Evolutionary conservation across 2,888 invertebrate species (phyloP).

Genomic region (Lasioglossum zephyrum): DNA sequence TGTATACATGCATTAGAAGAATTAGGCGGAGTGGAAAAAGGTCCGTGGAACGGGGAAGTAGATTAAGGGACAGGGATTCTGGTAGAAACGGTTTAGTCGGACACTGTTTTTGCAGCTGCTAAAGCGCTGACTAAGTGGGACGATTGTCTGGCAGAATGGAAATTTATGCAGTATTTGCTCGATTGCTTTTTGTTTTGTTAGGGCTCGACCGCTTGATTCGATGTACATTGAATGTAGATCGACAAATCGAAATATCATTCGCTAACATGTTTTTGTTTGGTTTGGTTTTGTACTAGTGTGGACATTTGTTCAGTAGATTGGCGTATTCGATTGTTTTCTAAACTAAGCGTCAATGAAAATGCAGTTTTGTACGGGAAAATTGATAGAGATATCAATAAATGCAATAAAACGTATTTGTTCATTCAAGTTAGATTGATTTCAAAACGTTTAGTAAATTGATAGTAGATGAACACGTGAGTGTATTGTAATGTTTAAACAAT

Average conservation of each 20-base stretch:
- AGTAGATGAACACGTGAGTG: not conserved
- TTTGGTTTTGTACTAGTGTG: not conserved
- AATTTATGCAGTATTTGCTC: not conserved
- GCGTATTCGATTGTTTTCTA: too few species aligned
- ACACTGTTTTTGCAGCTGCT: not conserved
- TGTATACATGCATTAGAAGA: constrained; percentile 5
- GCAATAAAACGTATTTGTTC: not conserved
- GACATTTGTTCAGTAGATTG: not conserved
- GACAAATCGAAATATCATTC: not conserved
- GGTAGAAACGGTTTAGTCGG: not conserved
- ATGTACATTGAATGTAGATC: not conserved
- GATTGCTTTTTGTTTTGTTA: not conserved
- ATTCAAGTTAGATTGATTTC: not conserved
- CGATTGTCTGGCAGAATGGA: not conserved
- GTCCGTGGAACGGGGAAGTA: not conserved
- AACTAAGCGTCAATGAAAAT: not conserved
- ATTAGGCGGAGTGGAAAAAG: not conserved
- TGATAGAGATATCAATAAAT: not conserved
- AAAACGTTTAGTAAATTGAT: not conserved
- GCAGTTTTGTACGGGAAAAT: too few species aligned
- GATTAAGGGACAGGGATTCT: not conserved
- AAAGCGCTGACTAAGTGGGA: not conserved
- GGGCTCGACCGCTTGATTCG: not conserved
- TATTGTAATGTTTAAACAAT: not conserved
- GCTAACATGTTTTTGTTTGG: not conserved